Percentiles rank a stretch among this genome's conserved stretches.
Evolutionary conservation across 2,797 vertebrate genomes (phyloP).

Genomic region (Ara ararauna): DNA sequence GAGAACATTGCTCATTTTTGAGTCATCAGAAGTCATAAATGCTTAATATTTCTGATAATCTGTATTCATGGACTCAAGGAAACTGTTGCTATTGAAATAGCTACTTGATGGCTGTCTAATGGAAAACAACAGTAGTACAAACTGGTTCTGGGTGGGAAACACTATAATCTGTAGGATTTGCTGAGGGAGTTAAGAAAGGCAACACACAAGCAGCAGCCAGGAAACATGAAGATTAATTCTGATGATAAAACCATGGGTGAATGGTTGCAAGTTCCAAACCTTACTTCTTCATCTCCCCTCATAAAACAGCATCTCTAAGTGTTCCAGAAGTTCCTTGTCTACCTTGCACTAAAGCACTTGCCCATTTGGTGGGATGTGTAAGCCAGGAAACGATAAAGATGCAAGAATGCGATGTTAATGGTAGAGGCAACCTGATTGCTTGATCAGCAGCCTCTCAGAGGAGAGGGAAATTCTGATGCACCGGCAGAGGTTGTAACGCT

Average conservation of each 20-base stretch:
- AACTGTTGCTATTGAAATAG: constrained; percentile 8
- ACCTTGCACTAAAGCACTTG: not conserved
- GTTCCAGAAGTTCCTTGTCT: not conserved
- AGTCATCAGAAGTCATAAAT: not conserved
- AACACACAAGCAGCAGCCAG: not conserved
- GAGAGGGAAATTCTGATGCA: not conserved
- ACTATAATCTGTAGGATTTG: not conserved
- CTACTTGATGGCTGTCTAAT: not conserved
- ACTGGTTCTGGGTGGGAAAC: not conserved
- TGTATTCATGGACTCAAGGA: not conserved
- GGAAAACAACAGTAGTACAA: not conserved
- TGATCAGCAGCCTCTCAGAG: not conserved
- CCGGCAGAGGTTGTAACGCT: not conserved
- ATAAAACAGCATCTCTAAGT: not conserved
- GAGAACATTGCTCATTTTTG: not conserved
- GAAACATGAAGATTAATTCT: not conserved
- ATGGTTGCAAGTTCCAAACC: not conserved
- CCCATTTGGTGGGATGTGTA: not conserved
- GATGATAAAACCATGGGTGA: not conserved
- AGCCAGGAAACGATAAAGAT: not conserved
- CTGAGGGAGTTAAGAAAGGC: not conserved
- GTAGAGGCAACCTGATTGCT: not conserved
- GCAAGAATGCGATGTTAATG: not conserved
- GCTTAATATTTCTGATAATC: not conserved
- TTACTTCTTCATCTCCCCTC: not conserved